These are phyloP conservation scores for Sorex fumeus DNA, from an alignment of 2,113 vertebrate species.

Conservation along the genomic window DNA sequence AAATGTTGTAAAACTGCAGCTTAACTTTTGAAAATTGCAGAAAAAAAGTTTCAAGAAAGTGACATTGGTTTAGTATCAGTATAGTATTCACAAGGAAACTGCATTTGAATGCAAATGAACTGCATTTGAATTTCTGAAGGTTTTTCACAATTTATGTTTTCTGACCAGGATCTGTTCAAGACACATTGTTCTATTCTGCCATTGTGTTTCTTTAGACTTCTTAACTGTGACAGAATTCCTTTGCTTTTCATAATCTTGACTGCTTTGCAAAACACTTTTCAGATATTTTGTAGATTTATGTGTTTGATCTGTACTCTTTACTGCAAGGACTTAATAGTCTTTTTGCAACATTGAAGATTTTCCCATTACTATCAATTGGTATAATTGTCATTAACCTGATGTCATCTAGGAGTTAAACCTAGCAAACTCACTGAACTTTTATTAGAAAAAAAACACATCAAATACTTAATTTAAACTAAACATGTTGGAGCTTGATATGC, in stretches of 20 bases:
- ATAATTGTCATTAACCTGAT: neutral
- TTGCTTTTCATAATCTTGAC: neutral
- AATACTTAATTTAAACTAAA: neutral
- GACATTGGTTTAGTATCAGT: too few relatives aligned
- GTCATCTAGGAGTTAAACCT: neutral
- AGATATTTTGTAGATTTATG: neutral
- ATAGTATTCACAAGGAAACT: neutral
- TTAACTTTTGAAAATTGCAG: neutral
- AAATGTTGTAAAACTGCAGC: too few relatives aligned
- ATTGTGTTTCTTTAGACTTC: neutral
- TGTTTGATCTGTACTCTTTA: neutral
- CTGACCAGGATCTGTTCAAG: neutral
- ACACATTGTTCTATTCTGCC: neutral
- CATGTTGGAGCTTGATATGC: too few relatives aligned
- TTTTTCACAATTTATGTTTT: neutral
- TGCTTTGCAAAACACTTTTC: neutral
- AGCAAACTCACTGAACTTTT: neutral
- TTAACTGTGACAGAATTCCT: neutral
- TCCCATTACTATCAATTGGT: too few relatives aligned
- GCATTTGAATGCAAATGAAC: too few relatives aligned
- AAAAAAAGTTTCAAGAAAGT: too few relatives aligned
- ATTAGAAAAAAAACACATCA: neutral
- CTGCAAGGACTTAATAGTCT: too few relatives aligned
- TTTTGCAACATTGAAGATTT: too few relatives aligned
- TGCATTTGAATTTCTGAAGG: neutral